Evolutionary conservation across 2,888 invertebrate species (phyloP), one percentile per base, ranked within the genome.

Genomic region (Mythimna albipuncta): DNA sequence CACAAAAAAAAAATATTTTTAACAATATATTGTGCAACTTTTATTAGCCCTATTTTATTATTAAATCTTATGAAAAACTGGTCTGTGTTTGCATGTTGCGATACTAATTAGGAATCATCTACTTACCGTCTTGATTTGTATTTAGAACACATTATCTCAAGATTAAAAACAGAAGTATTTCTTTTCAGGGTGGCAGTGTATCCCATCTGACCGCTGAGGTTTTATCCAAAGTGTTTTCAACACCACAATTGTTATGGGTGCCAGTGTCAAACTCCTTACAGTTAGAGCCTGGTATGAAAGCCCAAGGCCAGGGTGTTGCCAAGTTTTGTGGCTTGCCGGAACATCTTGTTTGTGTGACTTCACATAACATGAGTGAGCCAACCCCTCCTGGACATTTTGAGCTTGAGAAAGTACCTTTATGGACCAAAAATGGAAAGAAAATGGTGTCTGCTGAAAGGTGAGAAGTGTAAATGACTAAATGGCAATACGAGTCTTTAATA

Each of bases 151-250:
- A 50, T 63, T 63, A 35, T 16, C 2, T 35, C 26, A 41, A 67
- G 5, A 6, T 69, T 44, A 7, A 57, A 66, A 57, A 76, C 50
- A 54, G 21, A 55, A 63, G 26, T 5, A 32, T 57, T 13, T 21
- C 16, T 26, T 66, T 77, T 70, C 92, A 98, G 98, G 97, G 98
- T 85, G 99, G 98, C 62, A 98, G 98, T 92, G 97, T 99, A 64
- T 98, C 98, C 0, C 98, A 98, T 92, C 93, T 99, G 35, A 98
- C 98, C 0, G 97, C 97, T 79, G 98, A 98, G 93, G 98, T 98
- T 0, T 96, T 98, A 67, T 95, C 97, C 82, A 96, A 97, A 91
- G 94, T 98, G 9, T 97, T 97, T 61, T 88, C 93, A 32, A 97
- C 96, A 11, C 96, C 97, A 1, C 97, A 97, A 75, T 92, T 98